phyloP scores from a whole-genome alignment of 1,140 invertebrate species.

The Eurytemora carolleeae region DNA sequence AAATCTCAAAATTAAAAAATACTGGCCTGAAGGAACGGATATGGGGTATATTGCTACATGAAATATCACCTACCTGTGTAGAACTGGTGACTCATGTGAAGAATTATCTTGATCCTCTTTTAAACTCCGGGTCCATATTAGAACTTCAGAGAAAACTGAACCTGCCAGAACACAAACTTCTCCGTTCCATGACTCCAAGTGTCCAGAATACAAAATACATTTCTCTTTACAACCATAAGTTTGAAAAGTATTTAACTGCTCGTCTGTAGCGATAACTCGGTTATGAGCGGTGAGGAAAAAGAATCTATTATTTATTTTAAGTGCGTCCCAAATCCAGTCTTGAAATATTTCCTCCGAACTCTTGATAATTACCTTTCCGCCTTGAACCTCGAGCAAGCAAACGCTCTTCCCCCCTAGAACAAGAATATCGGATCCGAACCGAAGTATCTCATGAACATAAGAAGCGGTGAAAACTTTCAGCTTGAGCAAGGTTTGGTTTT shows the following conservation, averaged over 20 bases:
- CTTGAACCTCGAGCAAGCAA: no score
- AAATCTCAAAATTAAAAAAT: no score
- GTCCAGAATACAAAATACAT: background rate
- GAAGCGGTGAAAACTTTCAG: background rate
- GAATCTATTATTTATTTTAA: background rate
- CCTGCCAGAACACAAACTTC: background rate
- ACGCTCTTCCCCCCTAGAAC: no score
- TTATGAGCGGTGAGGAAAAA: background rate
- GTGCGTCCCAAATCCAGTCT: background rate
- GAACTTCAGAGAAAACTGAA: background rate
- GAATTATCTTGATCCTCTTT: no score
- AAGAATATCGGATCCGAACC: no score
- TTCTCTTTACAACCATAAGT: background rate
- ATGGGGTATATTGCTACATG: no score
- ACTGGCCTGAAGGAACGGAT: no score
- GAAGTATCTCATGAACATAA: background rate
- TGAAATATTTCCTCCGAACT: background rate
- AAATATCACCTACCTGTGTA: no score
- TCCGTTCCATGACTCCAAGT: background rate
- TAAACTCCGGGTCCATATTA: background rate
- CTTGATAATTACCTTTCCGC: background rate
- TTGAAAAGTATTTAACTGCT: background rate
- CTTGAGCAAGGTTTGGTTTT: background rate
- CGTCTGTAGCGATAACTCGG: background rate
- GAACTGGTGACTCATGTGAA: no score